These are phyloP conservation scores for Hirudo medicinalis DNA, from an alignment of 1,140 invertebrate species.

Conservation along the genomic window DNA sequence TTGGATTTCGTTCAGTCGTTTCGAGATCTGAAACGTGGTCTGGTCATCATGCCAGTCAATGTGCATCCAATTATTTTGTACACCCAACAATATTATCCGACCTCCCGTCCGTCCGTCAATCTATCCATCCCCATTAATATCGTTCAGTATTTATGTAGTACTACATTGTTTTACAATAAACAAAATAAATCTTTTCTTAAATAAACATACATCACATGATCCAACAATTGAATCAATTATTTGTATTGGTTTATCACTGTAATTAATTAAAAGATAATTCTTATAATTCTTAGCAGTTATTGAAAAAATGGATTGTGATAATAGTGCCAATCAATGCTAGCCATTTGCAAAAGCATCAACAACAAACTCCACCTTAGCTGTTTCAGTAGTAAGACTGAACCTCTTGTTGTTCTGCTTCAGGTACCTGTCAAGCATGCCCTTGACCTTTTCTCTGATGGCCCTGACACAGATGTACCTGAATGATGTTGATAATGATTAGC, in stretches of 20 bases:
- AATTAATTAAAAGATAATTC: too few relatives aligned
- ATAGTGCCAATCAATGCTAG: not conserved
- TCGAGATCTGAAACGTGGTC: not conserved
- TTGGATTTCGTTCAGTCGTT: not conserved
- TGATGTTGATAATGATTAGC: not conserved
- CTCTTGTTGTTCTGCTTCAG: not conserved
- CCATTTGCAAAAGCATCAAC: not conserved
- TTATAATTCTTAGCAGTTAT: not conserved
- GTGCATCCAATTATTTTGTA: not conserved
- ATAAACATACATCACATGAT: not conserved
- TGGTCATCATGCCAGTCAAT: not conserved
- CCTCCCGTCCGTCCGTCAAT: not conserved
- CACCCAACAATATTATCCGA: not conserved
- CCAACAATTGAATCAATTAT: too few relatives aligned
- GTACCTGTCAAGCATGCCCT: not conserved
- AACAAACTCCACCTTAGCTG: not conserved
- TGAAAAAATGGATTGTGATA: not conserved
- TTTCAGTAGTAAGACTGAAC: not conserved
- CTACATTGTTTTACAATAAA: not conserved
- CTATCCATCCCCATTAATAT: not conserved
- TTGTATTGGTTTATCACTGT: too few relatives aligned
- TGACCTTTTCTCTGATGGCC: conserved; percentile 1
- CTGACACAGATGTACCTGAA: not conserved
- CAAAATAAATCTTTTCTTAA: not conserved
- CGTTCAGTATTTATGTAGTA: not conserved